Percentiles rank a stretch among this genome's conserved stretches.
Conservation (phyloP, 2,888 invertebrate genomes). For the Muscina levida region DNA sequence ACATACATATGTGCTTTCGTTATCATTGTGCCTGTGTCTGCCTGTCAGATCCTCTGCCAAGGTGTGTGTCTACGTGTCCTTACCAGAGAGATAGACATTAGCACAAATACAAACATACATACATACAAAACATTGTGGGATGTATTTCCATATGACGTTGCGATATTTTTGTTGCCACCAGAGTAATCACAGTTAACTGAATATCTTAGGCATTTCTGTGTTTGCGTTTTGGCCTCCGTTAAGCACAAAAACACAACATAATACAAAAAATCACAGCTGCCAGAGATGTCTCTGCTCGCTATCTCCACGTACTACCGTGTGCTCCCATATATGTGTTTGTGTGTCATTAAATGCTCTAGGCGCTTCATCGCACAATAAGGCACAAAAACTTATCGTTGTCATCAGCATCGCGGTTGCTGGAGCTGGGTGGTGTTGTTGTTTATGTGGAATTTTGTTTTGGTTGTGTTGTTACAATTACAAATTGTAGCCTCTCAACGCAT, state of each 20-base stretch:
- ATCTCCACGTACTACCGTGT: neutral
- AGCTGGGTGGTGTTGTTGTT: constrained; percentile 33
- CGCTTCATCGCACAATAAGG: constrained; percentile 45
- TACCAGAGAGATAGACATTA: too few species aligned
- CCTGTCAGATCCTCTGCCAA: neutral
- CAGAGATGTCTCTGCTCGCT: neutral
- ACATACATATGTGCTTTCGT: too few species aligned
- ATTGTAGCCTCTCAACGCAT: neutral
- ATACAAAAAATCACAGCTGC: constrained; percentile 26
- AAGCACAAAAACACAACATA: constrained; percentile 29
- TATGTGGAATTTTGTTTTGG: neutral
- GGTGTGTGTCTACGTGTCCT: constrained; percentile 22
- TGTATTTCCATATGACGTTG: neutral
- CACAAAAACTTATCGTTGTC: constrained; percentile 51
- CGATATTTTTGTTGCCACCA: constrained; percentile 47
- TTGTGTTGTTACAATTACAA: constrained; percentile 23
- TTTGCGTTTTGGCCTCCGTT: neutral
- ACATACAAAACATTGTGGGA: too few species aligned
- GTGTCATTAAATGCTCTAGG: constrained; percentile 34
- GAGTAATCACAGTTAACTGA: constrained; percentile 48
- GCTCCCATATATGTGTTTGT: neutral
- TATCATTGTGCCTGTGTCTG: too few species aligned
- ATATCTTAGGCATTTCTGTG: constrained; percentile 21
- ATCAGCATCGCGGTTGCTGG: too few species aligned
- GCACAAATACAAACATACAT: too few species aligned